phyloP scores from a whole-genome alignment of 2,888 invertebrate species.

The Pharmacophagus antenor region DNA sequence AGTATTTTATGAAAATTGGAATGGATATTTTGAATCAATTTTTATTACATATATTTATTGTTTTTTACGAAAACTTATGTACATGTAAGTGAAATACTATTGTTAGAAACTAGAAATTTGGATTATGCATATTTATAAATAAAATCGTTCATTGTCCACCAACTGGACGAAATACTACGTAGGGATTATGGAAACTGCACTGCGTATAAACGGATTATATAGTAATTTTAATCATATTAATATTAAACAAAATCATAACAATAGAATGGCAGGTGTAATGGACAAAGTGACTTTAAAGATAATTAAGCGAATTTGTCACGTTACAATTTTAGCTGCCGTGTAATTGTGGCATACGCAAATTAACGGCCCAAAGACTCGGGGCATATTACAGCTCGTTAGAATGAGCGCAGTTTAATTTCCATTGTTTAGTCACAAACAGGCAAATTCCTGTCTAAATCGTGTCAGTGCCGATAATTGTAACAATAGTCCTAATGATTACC shows the following conservation, averaged over 20 bases:
- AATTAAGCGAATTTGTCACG: slow-evolving; percentile 53
- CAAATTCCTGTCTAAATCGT: slow-evolving; percentile 58
- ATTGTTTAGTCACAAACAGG: slow-evolving; percentile 66
- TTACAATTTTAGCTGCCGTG: slow-evolving; percentile 56
- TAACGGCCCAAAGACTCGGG: slow-evolving; percentile 45
- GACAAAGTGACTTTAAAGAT: slow-evolving; percentile 53
- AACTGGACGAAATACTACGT: background rate
- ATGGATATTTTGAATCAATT: no score
- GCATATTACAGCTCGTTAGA: slow-evolving; percentile 61
- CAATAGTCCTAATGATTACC: slow-evolving; percentile 67
- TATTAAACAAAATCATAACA: slow-evolving; percentile 1
- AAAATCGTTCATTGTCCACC: background rate
- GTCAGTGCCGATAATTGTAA: slow-evolving; percentile 62
- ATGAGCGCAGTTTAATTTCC: slow-evolving; percentile 67
- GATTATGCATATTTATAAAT: background rate
- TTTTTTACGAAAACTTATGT: no score
- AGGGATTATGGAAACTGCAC: slow-evolving; percentile 4
- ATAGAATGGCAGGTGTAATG: slow-evolving; percentile 34
- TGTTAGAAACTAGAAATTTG: no score
- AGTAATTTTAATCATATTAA: slow-evolving; percentile 17
- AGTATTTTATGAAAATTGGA: no score
- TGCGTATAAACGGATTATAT: slow-evolving; percentile 6
- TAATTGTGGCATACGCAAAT: slow-evolving; percentile 48
- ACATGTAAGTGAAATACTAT: no score
- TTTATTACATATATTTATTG: no score